Base-by-base conservation (phyloP, 37 sponge, comb jelly and placozoan genomes). In the Crambe crambe region DNA sequence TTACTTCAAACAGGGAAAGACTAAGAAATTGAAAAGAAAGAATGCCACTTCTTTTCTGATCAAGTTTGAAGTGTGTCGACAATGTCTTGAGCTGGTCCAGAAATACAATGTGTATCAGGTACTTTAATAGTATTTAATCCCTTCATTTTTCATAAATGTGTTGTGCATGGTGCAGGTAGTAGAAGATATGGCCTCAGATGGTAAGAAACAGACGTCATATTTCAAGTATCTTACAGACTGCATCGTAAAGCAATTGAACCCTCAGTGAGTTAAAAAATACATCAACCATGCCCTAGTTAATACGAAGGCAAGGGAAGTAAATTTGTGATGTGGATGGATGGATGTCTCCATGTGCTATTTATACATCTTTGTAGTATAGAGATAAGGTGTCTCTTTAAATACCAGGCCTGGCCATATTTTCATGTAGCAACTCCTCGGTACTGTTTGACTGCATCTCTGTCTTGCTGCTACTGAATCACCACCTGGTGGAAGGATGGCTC, bases 401-500 rank as follows among this genome's bases (percentile, higher is more conserved):
- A n/a, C n/a, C n/a, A n/a, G n/a, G n/a, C n/a, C n/a, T n/a, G n/a
- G n/a, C n/a, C n/a, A n/a, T n/a, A n/a, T n/a, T n/a, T n/a, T n/a
- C n/a, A n/a, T n/a, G n/a, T n/a, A n/a, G n/a, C n/a, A n/a, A n/a
- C n/a, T n/a, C n/a, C n/a, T n/a, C n/a, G n/a, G n/a, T n/a, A n/a
- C n/a, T n/a, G n/a, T 62, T 70, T 26, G 41, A 36, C 35, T 85
- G 78, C 51, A 15, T 86, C 10, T 43, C 58, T 56, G 51, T 56
- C 10, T 17, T 79, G 54, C 2, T 74, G 56, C 62, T 54, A 42
- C 27, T 86, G 42, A 66, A 73, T 54, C 86, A 86, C 58, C 37
- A 44, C 5, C 15, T 79, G 8, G 58, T 86, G 64, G 86, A 86
- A 56, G 80, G 80, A 75, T 54, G 57, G 57, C 9, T 83, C 31